These are phyloP conservation scores for Nebria brevicollis DNA, from an alignment of 2,888 invertebrate species.

Conservation along the genomic window DNA sequence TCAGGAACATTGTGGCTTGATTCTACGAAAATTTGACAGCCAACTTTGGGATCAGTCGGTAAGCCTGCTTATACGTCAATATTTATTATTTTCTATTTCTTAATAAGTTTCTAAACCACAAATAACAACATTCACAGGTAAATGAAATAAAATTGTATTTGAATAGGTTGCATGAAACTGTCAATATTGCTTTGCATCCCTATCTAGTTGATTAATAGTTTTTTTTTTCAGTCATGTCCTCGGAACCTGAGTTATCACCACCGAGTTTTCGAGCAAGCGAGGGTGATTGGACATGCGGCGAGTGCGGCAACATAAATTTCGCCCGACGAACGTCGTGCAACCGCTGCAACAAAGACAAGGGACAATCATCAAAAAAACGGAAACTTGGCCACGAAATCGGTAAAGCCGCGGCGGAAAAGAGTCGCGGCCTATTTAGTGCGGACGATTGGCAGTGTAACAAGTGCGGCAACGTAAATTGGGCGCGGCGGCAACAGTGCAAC, in stretches of 20 bases:
- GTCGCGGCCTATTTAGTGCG: slow-evolving; percentile 93
- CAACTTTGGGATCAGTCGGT: slow-evolving; percentile 30
- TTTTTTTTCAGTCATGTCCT: slow-evolving; percentile 28
- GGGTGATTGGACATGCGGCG: slow-evolving; percentile 75
- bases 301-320: slow-evolving; percentile 95
- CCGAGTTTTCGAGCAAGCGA: slow-evolving; percentile 53
- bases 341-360: slow-evolving; percentile 83
- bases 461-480: slow-evolving; percentile 99
- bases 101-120: too few relatives aligned
- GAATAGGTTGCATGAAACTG: neutral
- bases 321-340: slow-evolving; percentile 90
- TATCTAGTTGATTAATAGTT: neutral
- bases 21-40: slow-evolving; percentile 22
- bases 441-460: slow-evolving; percentile 99
- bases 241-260: slow-evolving; percentile 31
- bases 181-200: neutral
- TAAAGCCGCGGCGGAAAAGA: slow-evolving; percentile 97
- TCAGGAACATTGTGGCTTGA: neutral
- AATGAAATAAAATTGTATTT: neutral
- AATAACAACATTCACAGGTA: too few relatives aligned
- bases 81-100: slow-evolving; percentile 22
- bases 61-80: slow-evolving; percentile 39
- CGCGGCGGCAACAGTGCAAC: slow-evolving; percentile 93
- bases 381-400: slow-evolving; percentile 97
- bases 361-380: slow-evolving; percentile 72